Evolutionary conservation across 2,888 invertebrate genomes (phyloP), one percentile per base, ranked within the genome.

Genomic region (Dimorphilus gyrociliatus): DNA sequence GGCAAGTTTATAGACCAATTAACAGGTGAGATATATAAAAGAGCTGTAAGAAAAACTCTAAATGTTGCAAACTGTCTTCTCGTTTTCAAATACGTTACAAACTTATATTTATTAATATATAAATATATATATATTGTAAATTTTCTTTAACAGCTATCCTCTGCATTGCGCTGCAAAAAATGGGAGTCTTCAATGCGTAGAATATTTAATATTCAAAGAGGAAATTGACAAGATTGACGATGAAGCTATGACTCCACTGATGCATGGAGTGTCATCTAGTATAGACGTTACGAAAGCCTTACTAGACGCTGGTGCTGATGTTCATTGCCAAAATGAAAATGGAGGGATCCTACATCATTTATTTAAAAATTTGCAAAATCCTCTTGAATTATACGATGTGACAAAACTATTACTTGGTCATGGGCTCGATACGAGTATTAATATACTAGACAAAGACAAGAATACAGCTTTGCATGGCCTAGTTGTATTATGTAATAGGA

Each of bases 201-300:
- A 37, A 4, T 56, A 54, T 39, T 50, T 55, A 24, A 40, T 54
- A 3, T 34, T 44, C 19, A 50, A 52, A 13, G 42, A 44, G 6
- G 41, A 45, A 23, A 39, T 57, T 12, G 47, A 55, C 34, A 33
- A 38, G 8, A 34, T 41, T 14, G 46, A 50, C 32, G 33, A 72
- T 55, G 75, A 76, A 49, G 78, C 77, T 60, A 76, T 76, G 55
- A 77, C 74, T 55, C 78, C 78, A n/a, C 73, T 78, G 35, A 75
- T 78, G 55, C 74, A 76, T 50, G 66, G 77, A 10, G 76, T 76
- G 13, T 65, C 75, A 16, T 77, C 78, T 53, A 75, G 76, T 40
- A 69, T 72, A 27, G 70, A 73, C 47, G 77, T 77, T 57, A 64
- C 76, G 2, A 55, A 55, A 29, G 46, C 60, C 10, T 45, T 65